Percentiles rank a stretch among this genome's conserved stretches.
Evolutionary conservation across 1,140 invertebrate species (phyloP).

Genomic region (Bombus polaris): DNA sequence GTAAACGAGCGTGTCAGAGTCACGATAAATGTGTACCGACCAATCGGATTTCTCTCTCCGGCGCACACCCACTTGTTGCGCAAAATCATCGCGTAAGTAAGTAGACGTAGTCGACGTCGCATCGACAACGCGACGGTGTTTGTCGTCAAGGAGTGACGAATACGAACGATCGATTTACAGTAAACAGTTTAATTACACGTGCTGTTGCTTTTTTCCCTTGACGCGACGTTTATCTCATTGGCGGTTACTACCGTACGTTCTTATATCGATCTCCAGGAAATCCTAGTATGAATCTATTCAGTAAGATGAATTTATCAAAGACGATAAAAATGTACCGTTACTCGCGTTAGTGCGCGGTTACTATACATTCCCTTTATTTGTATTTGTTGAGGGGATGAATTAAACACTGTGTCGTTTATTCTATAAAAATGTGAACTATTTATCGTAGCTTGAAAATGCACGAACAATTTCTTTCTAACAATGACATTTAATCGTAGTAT

Average conservation of each 20-base stretch:
- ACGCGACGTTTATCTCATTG: not conserved
- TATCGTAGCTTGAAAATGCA: no score
- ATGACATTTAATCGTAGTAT: no score
- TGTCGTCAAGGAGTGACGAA: not conserved
- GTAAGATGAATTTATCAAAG: no score
- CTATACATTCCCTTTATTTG: no score
- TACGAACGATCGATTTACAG: conserved; percentile 30
- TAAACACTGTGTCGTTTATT: no score
- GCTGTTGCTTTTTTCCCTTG: not conserved
- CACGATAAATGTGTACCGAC: not conserved
- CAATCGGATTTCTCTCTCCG: conserved; percentile 38
- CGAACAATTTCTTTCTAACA: no score
- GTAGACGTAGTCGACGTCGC: not conserved
- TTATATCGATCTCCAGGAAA: no score
- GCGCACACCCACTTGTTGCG: conserved; percentile 64
- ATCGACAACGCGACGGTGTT: conserved; percentile 16
- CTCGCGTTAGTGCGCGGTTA: no score
- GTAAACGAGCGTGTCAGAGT: not conserved
- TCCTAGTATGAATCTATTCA: no score
- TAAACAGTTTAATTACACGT: conserved; percentile 37
- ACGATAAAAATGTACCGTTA: no score
- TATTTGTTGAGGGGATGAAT: no score
- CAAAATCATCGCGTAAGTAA: conserved; percentile 12
- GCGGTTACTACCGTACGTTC: not conserved
- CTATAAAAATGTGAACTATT: no score